phyloP scores from a whole-genome alignment of 2,888 invertebrate species.

The Tridacna crocea region DNA sequence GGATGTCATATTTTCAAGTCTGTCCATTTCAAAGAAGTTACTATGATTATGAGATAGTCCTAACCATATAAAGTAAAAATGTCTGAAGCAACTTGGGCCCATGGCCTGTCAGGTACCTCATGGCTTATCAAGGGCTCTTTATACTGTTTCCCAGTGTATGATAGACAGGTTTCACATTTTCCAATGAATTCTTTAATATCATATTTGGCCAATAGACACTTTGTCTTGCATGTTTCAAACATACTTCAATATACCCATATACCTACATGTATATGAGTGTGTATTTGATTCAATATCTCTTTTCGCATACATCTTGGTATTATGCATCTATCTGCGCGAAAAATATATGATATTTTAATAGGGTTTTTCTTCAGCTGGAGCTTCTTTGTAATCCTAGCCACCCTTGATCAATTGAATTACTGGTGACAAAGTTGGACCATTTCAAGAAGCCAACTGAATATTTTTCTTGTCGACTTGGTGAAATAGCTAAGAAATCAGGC shows the following conservation, averaged over 20 bases:
- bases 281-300: conserved; percentile 40
- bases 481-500: neutral
- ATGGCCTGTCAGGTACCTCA: conserved; percentile 49
- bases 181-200: too few species aligned
- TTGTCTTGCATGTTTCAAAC: conserved; percentile 35
- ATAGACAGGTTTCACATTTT: conserved; percentile 42
- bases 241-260: conserved; percentile 34
- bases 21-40: conserved; percentile 49
- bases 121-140: conserved; percentile 48
- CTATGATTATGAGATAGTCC: conserved; percentile 49
- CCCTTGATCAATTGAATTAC: conserved; percentile 31
- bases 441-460: conserved; percentile 24
- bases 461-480: conserved; percentile 9
- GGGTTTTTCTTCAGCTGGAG: conserved; percentile 31
- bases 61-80: conserved; percentile 50
- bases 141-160: conserved; percentile 25
- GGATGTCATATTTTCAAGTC: conserved; percentile 36
- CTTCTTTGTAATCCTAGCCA: conserved; percentile 42
- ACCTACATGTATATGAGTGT: conserved; percentile 38
- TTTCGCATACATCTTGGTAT: conserved; percentile 30
- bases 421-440: conserved; percentile 35
- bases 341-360: conserved; percentile 51
- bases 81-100: conserved; percentile 50
- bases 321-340: conserved; percentile 36
- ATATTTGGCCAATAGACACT: conserved; percentile 45